Evolutionary conservation across 2,888 invertebrate species (phyloP).

Genomic region (Eristalis tenax): DNA sequence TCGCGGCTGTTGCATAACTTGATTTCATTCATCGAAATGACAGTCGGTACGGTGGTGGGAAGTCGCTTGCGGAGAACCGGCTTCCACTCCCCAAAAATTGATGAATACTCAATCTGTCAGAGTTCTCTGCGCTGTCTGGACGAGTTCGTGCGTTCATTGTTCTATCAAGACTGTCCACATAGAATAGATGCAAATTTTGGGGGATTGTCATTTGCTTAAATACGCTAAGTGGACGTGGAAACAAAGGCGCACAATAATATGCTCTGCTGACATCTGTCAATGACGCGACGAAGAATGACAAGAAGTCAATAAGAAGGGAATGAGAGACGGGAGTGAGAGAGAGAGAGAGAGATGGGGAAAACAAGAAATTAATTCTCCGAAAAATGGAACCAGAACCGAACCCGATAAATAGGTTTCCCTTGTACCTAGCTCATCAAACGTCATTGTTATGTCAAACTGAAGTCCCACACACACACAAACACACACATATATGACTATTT

Average conservation of each 20-base stretch:
- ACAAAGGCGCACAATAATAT: background rate
- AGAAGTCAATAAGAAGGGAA: background rate
- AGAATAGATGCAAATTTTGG: background rate
- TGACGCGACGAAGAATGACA: background rate
- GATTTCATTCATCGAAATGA: background rate
- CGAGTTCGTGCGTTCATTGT: background rate
- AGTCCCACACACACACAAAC: conserved; percentile 5
- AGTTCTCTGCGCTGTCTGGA: background rate
- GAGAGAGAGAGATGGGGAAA: background rate
- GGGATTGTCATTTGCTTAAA: background rate
- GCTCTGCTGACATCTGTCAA: background rate
- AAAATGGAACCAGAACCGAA: background rate
- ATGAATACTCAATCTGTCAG: background rate
- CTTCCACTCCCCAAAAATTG: background rate
- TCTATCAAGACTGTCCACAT: background rate
- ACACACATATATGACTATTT: background rate
- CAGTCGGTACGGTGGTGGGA: background rate
- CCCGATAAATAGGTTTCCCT: conserved; percentile 43
- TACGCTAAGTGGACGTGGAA: background rate
- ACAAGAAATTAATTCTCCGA: background rate
- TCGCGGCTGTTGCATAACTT: background rate
- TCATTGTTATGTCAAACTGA: conserved; percentile 42
- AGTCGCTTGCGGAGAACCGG: background rate
- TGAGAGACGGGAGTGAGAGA: too few relatives aligned
- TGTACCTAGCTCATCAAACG: conserved; percentile 63